phyloP scores from a whole-genome alignment of 37 sponge, comb jelly and placozoan species.

The Haliclona indistincta region DNA sequence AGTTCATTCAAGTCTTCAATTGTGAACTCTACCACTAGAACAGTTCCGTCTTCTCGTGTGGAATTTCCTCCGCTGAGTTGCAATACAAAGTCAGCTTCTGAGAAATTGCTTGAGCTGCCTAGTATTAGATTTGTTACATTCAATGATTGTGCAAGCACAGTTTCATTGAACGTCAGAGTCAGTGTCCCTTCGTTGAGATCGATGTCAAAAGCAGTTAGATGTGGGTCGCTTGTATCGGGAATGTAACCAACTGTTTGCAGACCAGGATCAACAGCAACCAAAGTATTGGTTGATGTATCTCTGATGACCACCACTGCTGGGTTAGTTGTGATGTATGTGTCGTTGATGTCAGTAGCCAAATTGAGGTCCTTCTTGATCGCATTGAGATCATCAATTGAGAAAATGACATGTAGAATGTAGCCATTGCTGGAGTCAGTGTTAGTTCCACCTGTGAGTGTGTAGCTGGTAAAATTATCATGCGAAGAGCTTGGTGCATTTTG shows the following conservation, averaged over 20 bases:
- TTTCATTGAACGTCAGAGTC: slow-evolving; percentile 79
- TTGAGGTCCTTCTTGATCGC: slow-evolving; percentile 68
- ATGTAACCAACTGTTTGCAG: slow-evolving; percentile 60
- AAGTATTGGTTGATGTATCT: slow-evolving; percentile 32
- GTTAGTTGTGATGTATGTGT: slow-evolving; percentile 68
- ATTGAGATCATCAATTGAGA: slow-evolving; percentile 77
- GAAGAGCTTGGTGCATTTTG: slow-evolving; percentile 25
- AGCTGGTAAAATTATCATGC: slow-evolving; percentile 16
- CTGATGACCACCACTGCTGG: slow-evolving; percentile 6
- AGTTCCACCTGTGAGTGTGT: slow-evolving; percentile 64
- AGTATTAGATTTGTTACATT: slow-evolving; percentile 62
- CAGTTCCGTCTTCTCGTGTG: slow-evolving; percentile 56
- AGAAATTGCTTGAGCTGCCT: slow-evolving; percentile 40
- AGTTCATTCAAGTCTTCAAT: slow-evolving; percentile 82
- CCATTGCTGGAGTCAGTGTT: slow-evolving; percentile 47
- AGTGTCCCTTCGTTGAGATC: slow-evolving; percentile 72
- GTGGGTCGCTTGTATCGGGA: slow-evolving; percentile 69
- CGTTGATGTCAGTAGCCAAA: slow-evolving; percentile 61
- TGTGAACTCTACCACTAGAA: slow-evolving; percentile 57
- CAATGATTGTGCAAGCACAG: slow-evolving; percentile 76
- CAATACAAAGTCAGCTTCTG: slow-evolving; percentile 28
- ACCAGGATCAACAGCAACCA: slow-evolving; percentile 29
- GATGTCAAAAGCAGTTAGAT: slow-evolving; percentile 45
- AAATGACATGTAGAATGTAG: slow-evolving; percentile 46
- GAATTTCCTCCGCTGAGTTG: slow-evolving; percentile 69